phyloP scores from a whole-genome alignment of 2,113 vertebrate genomes.

The Bubo scandiacus region DNA sequence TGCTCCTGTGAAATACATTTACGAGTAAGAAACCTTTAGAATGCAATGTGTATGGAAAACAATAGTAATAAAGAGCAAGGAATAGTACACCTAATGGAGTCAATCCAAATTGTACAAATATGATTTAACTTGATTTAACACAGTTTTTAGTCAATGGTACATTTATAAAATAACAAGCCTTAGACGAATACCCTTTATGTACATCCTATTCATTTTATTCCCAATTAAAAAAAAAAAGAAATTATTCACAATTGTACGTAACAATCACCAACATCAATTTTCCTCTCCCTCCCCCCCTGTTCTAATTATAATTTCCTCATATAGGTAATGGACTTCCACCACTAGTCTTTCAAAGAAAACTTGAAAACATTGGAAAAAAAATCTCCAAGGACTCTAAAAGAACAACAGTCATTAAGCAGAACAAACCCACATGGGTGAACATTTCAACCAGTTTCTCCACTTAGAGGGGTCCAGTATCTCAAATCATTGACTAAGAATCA shows the following conservation, averaged over 20 bases:
- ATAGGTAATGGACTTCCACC: background rate
- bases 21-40: background rate
- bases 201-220: background rate
- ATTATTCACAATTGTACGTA: background rate
- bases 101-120: background rate
- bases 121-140: background rate
- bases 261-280: background rate
- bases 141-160: background rate
- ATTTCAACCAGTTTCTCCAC: background rate
- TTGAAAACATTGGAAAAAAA: background rate
- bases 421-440: background rate
- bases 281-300: rapidly evolving
- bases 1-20: background rate
- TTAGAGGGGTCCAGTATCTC: background rate
- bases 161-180: background rate
- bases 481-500: background rate
- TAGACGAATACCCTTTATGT: background rate
- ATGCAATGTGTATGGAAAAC: background rate
- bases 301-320: background rate
- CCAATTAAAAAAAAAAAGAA: background rate
- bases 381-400: background rate
- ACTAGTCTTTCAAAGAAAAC: background rate
- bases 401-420: background rate
- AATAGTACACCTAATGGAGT: background rate
- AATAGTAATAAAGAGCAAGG: background rate